Evolutionary conservation across 2,888 invertebrate genomes (phyloP).

Genomic region (Deilephila porcellus): DNA sequence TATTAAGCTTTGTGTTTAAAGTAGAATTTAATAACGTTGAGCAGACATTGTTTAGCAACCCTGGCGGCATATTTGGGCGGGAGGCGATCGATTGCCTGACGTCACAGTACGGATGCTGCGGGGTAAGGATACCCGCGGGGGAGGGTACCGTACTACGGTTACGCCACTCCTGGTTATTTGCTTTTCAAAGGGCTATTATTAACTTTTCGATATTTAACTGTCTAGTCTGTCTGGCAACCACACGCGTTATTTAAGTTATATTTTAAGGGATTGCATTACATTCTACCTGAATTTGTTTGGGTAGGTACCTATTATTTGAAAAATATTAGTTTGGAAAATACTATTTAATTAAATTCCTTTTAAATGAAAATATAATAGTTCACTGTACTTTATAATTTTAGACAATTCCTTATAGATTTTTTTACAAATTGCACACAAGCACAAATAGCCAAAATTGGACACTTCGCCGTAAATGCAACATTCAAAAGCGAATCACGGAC

Average conservation of each 20-base stretch:
- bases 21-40: conserved; percentile 20
- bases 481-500: conserved; percentile 11
- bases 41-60: conserved; percentile 25
- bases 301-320: no score
- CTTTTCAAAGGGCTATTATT: conserved; percentile 65
- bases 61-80: conserved; percentile 33
- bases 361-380: no score
- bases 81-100: conserved; percentile 78
- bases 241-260: neutral
- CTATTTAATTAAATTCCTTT: no score
- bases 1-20: neutral
- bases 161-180: conserved; percentile 60
- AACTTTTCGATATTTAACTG: conserved; percentile 49
- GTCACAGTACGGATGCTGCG: conserved; percentile 72
- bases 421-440: no score
- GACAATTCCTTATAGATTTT: no score
- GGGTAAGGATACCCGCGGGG: conserved; percentile 47
- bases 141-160: conserved; percentile 48
- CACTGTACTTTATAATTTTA: no score
- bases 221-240: neutral
- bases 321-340: no score
- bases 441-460: no score
- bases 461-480: neutral
- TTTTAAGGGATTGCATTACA: no score
- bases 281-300: no score